Conservation (phyloP, 2,888 invertebrate genomes). For the Thyatira batis region DNA sequence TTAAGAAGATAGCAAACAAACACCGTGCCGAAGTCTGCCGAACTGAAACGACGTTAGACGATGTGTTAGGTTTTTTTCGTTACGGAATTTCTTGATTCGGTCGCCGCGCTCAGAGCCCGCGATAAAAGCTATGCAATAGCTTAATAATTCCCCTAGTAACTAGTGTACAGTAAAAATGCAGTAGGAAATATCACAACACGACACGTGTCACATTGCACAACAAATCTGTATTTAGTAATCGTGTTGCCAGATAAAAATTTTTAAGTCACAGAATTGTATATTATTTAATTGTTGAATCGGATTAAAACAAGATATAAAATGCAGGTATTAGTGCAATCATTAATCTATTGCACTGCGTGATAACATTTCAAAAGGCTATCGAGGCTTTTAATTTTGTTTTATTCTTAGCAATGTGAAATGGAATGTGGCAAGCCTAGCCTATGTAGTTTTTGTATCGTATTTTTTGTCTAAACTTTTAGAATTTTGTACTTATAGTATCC, state of each 20-base stretch:
- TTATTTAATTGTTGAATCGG: neutral
- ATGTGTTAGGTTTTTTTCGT: too few relatives aligned
- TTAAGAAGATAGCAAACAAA: too few relatives aligned
- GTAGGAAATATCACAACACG: too few relatives aligned
- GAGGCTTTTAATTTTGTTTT: neutral
- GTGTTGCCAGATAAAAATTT: neutral
- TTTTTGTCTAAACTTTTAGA: too few relatives aligned
- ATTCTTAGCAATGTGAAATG: neutral
- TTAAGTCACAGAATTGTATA: neutral
- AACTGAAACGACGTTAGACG: too few relatives aligned
- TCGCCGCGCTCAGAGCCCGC: too few relatives aligned
- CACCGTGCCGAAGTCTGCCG: too few relatives aligned
- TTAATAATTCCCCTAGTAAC: too few relatives aligned
- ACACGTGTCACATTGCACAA: neutral
- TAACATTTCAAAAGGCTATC: neutral
- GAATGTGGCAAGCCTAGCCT: neutral
- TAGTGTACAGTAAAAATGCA: too few relatives aligned
- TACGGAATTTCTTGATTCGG: too few relatives aligned
- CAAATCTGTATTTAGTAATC: neutral
- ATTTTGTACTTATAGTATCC: too few relatives aligned
- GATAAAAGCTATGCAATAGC: too few relatives aligned
- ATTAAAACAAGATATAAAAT: neutral
- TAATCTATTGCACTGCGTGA: neutral
- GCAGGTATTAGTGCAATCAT: neutral
- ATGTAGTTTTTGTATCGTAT: neutral